Percentiles rank a stretch among this genome's conserved stretches.
phyloP scores from a whole-genome alignment of 2,113 vertebrate species.

The Channa argus region DNA sequence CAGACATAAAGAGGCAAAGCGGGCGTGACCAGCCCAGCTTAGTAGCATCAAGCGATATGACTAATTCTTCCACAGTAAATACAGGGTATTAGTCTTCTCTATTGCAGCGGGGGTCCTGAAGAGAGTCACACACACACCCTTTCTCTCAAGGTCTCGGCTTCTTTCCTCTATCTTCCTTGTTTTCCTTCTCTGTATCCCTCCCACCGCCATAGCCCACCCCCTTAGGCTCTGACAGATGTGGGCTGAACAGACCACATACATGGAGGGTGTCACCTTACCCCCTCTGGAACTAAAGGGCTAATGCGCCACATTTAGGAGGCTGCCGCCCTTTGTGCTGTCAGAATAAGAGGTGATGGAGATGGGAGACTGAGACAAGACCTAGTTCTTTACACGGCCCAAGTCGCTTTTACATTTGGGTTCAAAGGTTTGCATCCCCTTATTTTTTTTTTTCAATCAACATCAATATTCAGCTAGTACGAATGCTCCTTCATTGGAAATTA shows the following conservation, averaged over 20 bases:
- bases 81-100: slow-evolving; percentile 62
- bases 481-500: too few species aligned
- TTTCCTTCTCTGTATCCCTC: slow-evolving; percentile 45
- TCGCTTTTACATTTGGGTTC: background rate
- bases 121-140: slow-evolving; percentile 17
- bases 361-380: slow-evolving; percentile 38
- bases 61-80: slow-evolving; percentile 75
- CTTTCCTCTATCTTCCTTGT: slow-evolving; percentile 52
- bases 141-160: slow-evolving; percentile 34
- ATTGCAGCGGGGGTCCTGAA: slow-evolving; percentile 62
- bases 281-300: slow-evolving; percentile 81
- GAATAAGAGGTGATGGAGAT: slow-evolving; percentile 63
- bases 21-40: slow-evolving; percentile 35
- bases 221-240: slow-evolving; percentile 81
- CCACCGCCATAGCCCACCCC: slow-evolving; percentile 60
- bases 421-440: too few species aligned
- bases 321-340: slow-evolving; percentile 76
- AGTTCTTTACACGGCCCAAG: slow-evolving; percentile 15
- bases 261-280: slow-evolving; percentile 82
- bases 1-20: slow-evolving; percentile 26
- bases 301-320: slow-evolving; percentile 80
- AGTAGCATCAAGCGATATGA: slow-evolving; percentile 49
- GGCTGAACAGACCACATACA: slow-evolving; percentile 83
- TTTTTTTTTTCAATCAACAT: too few species aligned
- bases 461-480: too few species aligned